phyloP scores from a whole-genome alignment of 2,888 invertebrate species.

The Mimachlamys varia region DNA sequence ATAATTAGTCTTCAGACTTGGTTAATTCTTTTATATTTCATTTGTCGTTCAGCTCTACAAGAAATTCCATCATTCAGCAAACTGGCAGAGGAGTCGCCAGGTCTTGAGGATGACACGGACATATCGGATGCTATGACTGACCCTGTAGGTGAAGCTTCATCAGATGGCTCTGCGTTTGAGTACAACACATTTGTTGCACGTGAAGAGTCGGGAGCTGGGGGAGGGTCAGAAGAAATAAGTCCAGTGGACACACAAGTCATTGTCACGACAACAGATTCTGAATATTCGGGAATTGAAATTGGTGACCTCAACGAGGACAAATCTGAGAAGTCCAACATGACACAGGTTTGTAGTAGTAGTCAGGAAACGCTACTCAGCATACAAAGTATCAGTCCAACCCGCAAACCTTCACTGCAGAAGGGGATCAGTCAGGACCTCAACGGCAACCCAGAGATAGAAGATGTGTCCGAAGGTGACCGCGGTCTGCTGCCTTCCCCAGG shows the following conservation, averaged over 20 bases:
- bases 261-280: conserved; percentile 68
- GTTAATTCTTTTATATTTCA: not conserved
- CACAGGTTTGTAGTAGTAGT: conserved; percentile 72
- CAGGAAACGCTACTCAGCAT: conserved; percentile 75
- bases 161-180: not conserved
- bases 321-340: conserved; percentile 72
- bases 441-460: conserved; percentile 69
- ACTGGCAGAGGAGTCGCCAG: conserved; percentile 69
- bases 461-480: conserved; percentile 51
- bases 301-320: conserved; percentile 76
- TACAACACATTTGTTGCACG: not conserved
- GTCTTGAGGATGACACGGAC: conserved; percentile 79
- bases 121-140: conserved; percentile 60
- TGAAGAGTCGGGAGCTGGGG: not conserved
- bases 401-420: conserved; percentile 53
- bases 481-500: conserved; percentile 41
- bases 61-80: conserved; percentile 63
- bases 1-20: not conserved
- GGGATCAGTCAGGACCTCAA: conserved; percentile 73
- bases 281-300: conserved; percentile 78
- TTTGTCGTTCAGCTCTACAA: conserved; percentile 53
- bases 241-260: conserved; percentile 56
- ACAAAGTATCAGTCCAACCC: conserved; percentile 72
- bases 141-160: conserved; percentile 32
- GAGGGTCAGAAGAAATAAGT: conserved; percentile 42